These are phyloP conservation scores for Danio jaintianensis DNA, from an alignment of 2,797 vertebrate species.

Conservation along the genomic window DNA sequence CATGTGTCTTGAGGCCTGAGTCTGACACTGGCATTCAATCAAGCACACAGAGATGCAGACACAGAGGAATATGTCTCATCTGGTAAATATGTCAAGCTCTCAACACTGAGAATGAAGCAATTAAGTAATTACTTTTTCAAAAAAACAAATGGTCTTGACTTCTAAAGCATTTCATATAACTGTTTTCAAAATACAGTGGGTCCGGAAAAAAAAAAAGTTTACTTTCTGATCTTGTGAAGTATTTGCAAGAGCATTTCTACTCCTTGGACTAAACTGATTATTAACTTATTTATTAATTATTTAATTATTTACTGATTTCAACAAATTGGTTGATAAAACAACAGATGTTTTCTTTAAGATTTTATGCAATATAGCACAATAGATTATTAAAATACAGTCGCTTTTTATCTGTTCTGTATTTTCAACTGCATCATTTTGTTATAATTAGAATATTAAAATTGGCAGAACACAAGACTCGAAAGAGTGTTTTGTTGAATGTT, in stretches of 20 bases:
- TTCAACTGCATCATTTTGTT: not conserved
- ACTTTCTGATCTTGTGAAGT: not conserved
- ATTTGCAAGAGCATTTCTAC: not conserved
- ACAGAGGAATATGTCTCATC: constrained; percentile 4
- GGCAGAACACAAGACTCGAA: constrained; percentile 2
- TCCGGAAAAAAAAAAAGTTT: not conserved
- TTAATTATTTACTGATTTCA: not conserved
- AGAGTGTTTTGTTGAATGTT: not conserved
- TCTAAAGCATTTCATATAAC: not conserved
- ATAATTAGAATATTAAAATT: not conserved
- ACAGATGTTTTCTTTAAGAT: not conserved
- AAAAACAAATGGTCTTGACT: not conserved
- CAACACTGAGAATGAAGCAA: constrained; percentile 5
- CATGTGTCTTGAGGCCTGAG: constrained; percentile 1
- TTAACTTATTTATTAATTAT: not conserved
- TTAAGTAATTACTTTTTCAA: constrained; percentile 1
- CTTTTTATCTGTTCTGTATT: not conserved
- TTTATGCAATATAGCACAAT: not conserved
- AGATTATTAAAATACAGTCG: not conserved
- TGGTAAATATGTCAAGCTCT: constrained; percentile 6
- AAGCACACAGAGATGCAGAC: constrained; percentile 2
- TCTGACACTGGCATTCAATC: constrained; percentile 25
- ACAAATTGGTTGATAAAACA: not conserved
- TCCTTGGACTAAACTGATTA: not conserved
- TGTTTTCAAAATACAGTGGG: not conserved